Base-by-base conservation (phyloP, 2,888 invertebrate species). In the Ichneumoninae sp. region DNA sequence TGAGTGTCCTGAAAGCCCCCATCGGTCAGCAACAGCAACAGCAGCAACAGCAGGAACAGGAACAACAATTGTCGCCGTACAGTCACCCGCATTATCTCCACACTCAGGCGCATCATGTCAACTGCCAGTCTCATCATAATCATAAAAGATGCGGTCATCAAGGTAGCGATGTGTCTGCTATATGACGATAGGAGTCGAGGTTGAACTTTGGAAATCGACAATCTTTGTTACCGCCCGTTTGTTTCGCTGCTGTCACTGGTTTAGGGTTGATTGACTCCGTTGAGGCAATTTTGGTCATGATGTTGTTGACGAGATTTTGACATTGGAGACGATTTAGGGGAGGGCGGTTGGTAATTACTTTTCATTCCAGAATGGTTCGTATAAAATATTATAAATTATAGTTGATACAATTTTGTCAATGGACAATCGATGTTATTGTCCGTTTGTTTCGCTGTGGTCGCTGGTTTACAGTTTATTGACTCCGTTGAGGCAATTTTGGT, bases 1-100 rank as follows among this genome's bases (percentile, higher is more conserved):
- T 96, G 83, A 95, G 95, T 88, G 95, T 96, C 54, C 94, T 95
- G 80, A 95, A 95, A 90, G 95, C 95, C 80, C 96, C 95, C 10
- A 93, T 95, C 19, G 90, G 88, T 63, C 92, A 91, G 75, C 91
- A 91, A 19, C 91, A 91, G 22, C 91, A 91, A 33, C 89, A 87
- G 47, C 86, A 84, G 22, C 90, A 88, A 13, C 88, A 87, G 16
- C 86, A 85, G 19, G 83, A 88, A 40, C 83, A 85, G 10, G 82
- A 85, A 16, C 85, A 83, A 44, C 84, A 75, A 30, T 73, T 83
- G 5, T 78, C 81, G n/a, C 87, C 85, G 26, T 89, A 86, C 75
- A 86, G 68, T 74, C 86, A 88, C 7, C 83, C 83, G 60, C 87
- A 87, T 86, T 86, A 85, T 77, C 77, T 75, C 7, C 87, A 88